These are phyloP conservation scores for Toxotes chatareus DNA, from an alignment of 2,113 vertebrate genomes.

Conservation along the genomic window DNA sequence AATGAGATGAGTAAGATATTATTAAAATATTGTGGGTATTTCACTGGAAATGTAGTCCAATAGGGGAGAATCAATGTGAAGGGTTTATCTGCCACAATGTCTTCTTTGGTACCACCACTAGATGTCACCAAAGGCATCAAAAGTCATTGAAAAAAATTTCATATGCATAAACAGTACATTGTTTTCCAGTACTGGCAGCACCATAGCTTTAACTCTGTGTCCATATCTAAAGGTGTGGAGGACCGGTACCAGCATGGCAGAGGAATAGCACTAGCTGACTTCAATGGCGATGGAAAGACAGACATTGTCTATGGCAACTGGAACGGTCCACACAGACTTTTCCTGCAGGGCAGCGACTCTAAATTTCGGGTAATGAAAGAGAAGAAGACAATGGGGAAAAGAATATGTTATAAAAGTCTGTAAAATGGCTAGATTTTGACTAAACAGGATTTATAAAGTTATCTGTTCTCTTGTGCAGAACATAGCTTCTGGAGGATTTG, in stretches of 20 bases:
- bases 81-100: background rate
- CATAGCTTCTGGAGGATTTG: constrained; percentile 89
- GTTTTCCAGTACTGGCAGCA: background rate
- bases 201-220: background rate
- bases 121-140: background rate
- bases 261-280: constrained; percentile 92
- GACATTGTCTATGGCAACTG: constrained; percentile 96
- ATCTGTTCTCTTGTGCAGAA: constrained; percentile 81
- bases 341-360: constrained; percentile 87
- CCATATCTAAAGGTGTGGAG: constrained; percentile 84
- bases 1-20: background rate
- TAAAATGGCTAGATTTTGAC: background rate
- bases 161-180: background rate
- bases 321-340: constrained; percentile 94
- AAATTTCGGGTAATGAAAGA: constrained; percentile 87
- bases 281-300: constrained; percentile 92
- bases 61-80: background rate
- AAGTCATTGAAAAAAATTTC: background rate
- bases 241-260: constrained; percentile 90
- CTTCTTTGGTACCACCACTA: background rate
- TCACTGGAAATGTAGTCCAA: too few relatives aligned
- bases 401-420: background rate
- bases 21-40: background rate
- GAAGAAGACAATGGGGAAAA: background rate
- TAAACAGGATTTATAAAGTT: background rate